Conservation (phyloP, 2,888 invertebrate species). For the Exocentrus adspersus region DNA sequence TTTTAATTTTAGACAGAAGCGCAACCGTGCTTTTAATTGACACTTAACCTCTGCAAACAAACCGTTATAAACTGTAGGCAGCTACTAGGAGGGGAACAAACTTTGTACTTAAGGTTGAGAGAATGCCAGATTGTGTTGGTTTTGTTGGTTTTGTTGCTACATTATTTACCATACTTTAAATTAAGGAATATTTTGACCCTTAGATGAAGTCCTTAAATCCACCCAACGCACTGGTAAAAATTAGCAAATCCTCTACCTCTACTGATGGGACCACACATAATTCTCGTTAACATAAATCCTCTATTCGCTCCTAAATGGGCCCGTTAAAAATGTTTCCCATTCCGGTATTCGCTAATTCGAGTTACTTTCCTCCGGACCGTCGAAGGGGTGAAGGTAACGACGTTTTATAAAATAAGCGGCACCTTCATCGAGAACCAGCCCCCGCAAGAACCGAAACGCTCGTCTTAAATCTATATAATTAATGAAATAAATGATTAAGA, state of each 20-base stretch:
- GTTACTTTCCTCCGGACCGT: no score
- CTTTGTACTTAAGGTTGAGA: background rate
- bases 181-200: no score
- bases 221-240: background rate
- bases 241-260: background rate
- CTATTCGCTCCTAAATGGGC: constrained; percentile 3
- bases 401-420: no score
- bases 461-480: background rate
- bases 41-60: background rate
- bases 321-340: constrained; percentile 6
- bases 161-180: background rate
- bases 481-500: background rate
- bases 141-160: background rate
- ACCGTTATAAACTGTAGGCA: background rate
- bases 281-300: background rate
- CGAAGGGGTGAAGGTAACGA: no score
- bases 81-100: background rate
- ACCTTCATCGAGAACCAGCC: no score
- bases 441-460: no score
- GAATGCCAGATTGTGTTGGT: background rate
- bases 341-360: background rate
- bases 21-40: background rate
- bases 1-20: constrained; percentile 4
- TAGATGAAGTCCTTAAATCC: no score
- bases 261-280: background rate